phyloP scores from a whole-genome alignment of 1,140 invertebrate genomes.

The Drosophila auraria region DNA sequence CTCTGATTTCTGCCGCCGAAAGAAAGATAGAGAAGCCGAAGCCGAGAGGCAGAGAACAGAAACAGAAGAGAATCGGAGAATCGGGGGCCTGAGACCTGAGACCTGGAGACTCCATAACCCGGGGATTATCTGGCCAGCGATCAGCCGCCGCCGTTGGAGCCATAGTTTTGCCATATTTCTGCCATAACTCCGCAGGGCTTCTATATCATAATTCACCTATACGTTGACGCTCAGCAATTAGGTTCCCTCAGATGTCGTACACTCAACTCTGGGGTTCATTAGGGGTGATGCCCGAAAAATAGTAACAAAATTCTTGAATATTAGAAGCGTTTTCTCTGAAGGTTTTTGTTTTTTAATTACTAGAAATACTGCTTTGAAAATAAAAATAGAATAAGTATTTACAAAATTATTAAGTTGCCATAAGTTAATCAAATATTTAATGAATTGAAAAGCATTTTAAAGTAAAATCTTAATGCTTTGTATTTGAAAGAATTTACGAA shows the following conservation, averaged over 20 bases:
- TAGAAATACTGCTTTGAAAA: neutral
- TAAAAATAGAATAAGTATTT: neutral
- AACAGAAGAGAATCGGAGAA: slow-evolving; percentile 1
- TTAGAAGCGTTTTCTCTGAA: fast-evolving
- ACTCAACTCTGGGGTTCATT: slow-evolving; percentile 6
- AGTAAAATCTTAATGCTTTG: too few species aligned
- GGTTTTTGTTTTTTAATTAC: neutral
- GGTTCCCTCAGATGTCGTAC: slow-evolving; percentile 26
- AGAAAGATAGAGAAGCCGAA: slow-evolving; percentile 39
- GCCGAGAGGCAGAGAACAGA: slow-evolving; percentile 4
- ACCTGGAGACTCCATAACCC: slow-evolving; percentile 10
- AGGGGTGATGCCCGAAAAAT: neutral
- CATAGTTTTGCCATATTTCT: slow-evolving; percentile 46
- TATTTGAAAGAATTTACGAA: too few species aligned
- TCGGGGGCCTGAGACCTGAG: neutral
- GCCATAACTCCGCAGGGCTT: slow-evolving; percentile 64
- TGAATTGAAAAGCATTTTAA: too few species aligned
- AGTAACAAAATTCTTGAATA: neutral
- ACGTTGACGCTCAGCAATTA: slow-evolving; percentile 73
- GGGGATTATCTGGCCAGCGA: slow-evolving; percentile 65
- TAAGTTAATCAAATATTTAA: too few species aligned
- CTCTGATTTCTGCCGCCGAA: slow-evolving; percentile 70
- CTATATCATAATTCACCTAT: slow-evolving; percentile 84
- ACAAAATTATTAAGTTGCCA: too few species aligned
- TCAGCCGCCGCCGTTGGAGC: slow-evolving; percentile 55